Evolutionary conservation across 2,888 invertebrate species (phyloP).

Genomic region (Graphium colonna): DNA sequence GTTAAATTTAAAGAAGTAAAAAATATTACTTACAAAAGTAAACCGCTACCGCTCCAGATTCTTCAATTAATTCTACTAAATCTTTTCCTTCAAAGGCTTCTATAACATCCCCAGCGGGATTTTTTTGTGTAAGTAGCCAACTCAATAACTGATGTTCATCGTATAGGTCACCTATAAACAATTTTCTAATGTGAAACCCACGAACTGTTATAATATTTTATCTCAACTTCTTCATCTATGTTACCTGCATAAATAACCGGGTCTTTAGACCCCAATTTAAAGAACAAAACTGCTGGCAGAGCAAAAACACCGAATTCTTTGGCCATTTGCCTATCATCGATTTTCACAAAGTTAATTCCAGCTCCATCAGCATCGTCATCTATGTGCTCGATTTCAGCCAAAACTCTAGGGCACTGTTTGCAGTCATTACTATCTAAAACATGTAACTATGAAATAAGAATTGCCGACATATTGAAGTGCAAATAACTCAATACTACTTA

Average conservation of each 20-base stretch:
- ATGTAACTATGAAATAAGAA: slow-evolving; percentile 71
- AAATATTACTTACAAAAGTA: slow-evolving; percentile 92
- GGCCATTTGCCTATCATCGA: slow-evolving; percentile 92
- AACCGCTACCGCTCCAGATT: slow-evolving; percentile 90
- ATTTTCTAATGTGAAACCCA: background rate
- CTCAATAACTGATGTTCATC: slow-evolving; percentile 93
- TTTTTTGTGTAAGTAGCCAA: slow-evolving; percentile 94
- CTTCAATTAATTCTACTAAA: slow-evolving; percentile 86
- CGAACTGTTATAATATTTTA: too few species aligned
- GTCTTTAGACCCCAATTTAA: slow-evolving; percentile 91
- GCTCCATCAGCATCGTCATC: slow-evolving; percentile 95
- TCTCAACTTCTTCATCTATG: too few species aligned
- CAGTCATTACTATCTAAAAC: slow-evolving; percentile 95
- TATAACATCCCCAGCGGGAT: slow-evolving; percentile 94
- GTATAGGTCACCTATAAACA: slow-evolving; percentile 86
- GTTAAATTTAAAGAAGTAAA: too few species aligned
- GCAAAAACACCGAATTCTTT: slow-evolving; percentile 94
- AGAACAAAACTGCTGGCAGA: slow-evolving; percentile 93
- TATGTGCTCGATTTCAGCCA: slow-evolving; percentile 94
- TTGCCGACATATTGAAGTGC: too few species aligned
- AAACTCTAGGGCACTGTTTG: slow-evolving; percentile 94
- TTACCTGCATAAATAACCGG: slow-evolving; percentile 94
- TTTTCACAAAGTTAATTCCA: slow-evolving; percentile 95
- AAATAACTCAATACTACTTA: too few species aligned
- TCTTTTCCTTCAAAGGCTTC: slow-evolving; percentile 92